Conservation (phyloP, 2,113 vertebrate genomes). For the Sinosuthora webbiana region DNA sequence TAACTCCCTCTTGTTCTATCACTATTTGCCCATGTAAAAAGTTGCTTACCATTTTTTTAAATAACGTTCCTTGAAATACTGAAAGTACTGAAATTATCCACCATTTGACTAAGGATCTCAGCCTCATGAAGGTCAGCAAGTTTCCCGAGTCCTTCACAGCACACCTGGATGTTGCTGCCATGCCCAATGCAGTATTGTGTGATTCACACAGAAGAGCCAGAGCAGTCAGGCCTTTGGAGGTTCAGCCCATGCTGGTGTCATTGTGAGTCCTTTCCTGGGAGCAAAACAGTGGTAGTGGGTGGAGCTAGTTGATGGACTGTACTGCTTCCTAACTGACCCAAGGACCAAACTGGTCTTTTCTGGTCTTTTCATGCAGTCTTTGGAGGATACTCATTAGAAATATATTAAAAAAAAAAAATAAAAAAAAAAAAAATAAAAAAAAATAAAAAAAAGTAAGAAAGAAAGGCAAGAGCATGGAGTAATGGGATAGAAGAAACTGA, state of each 20-base stretch:
- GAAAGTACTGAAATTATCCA: background rate
- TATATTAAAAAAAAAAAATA: background rate
- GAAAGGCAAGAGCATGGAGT: accelerated
- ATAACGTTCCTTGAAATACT: background rate
- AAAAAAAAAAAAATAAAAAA: too few species aligned
- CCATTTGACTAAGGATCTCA: background rate
- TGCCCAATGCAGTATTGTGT: accelerated
- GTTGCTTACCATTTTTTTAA: background rate
- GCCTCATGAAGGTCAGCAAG: background rate
- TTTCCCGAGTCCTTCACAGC: background rate
- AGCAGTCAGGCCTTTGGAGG: background rate
- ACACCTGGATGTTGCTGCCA: background rate
- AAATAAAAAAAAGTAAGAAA: background rate
- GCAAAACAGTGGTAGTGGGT: background rate
- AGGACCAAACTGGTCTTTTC: background rate
- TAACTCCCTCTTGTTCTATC: background rate
- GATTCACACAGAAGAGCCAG: background rate
- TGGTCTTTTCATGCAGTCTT: background rate
- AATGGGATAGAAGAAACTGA: background rate
- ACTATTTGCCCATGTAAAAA: background rate
- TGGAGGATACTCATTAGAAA: background rate
- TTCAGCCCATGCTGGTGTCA: background rate
- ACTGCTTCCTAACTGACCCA: background rate
- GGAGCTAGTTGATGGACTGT: accelerated
- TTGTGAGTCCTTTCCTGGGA: background rate